Evolutionary conservation across 2,113 vertebrate genomes (phyloP).

Genomic region (Brienomyrus longianalis): DNA sequence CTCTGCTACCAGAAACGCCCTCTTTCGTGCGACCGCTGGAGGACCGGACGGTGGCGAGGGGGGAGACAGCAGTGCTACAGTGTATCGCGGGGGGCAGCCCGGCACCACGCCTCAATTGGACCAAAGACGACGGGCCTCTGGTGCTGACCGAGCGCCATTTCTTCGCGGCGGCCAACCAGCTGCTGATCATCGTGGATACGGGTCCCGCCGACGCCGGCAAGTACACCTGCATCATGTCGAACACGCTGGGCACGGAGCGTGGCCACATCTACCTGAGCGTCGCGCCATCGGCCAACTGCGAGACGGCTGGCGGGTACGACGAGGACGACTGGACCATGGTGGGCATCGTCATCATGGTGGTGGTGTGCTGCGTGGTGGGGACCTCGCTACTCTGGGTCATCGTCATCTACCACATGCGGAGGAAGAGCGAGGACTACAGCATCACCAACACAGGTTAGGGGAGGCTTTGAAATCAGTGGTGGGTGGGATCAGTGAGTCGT

Average conservation of each 20-base stretch:
- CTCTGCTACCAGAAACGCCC: slow-evolving; percentile 70
- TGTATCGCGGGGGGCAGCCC: slow-evolving; percentile 90
- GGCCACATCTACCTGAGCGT: slow-evolving; percentile 85
- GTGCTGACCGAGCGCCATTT: slow-evolving; percentile 76
- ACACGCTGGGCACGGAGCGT: slow-evolving; percentile 81
- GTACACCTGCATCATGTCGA: slow-evolving; percentile 96
- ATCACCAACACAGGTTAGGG: slow-evolving; percentile 88
- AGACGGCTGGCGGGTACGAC: slow-evolving; percentile 48
- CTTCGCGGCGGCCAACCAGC: slow-evolving; percentile 88
- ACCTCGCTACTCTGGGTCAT: slow-evolving; percentile 97
- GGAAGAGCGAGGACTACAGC: slow-evolving; percentile 91
- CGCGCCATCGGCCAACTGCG: slow-evolving; percentile 45
- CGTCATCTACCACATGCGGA: slow-evolving; percentile 96
- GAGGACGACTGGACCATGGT: slow-evolving; percentile 61
- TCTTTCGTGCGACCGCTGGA: slow-evolving; percentile 74
- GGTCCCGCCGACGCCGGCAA: slow-evolving; percentile 74
- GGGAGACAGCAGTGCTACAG: slow-evolving; percentile 86
- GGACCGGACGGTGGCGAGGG: slow-evolving; percentile 73
- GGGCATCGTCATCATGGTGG: slow-evolving; percentile 89
- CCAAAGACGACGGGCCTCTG: slow-evolving; percentile 78
- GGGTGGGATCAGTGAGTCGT: not conserved
- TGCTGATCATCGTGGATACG: slow-evolving; percentile 78
- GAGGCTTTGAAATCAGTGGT: not conserved
- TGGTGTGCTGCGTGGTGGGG: slow-evolving; percentile 88
- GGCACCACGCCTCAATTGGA: slow-evolving; percentile 83